Base-by-base conservation (phyloP, 1,140 invertebrate genomes). In the Bombus breviceps region DNA sequence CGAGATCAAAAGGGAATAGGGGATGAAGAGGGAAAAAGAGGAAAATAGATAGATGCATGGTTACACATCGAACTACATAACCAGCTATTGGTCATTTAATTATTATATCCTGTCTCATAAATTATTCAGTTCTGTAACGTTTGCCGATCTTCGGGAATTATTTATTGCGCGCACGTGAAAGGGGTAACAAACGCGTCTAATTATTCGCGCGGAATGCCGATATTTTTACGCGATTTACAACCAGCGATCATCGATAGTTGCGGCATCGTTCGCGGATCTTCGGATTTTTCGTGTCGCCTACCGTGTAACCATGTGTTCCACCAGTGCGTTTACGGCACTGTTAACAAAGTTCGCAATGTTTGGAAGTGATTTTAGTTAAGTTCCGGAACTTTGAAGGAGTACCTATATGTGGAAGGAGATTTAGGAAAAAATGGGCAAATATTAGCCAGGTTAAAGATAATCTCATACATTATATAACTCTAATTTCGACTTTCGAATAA, bases 1-100 rank as follows among this genome's bases (percentile, higher is more conserved):
- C 37, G 34, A 28, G 34, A 25, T 5, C 12, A 22, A 53, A 53
- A 53, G 18, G 6, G 18, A 53, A 53, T 53, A 53, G 37, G 37
- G 37, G 18, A n/a, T 43, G 5, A 39, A 32, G 6, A 15, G 28
- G 8, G 6, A 22, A 1, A 8, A 10, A 25, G 73, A 13, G 41
- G 28, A 3, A 34, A 9, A 25, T 22, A 37, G n/a, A 9, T 22
- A 37, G 28, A 18, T 4, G 8, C 41, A 59, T n/a, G 53, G 39
- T 74, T 34, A 34, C n/a, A 28, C 81, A 59, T 82, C 81, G 59
- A 75, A 82, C 81, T 82, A 43, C 81, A 64, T 83, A 68, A 77
- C 74, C 71, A 83, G 59, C 64, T 66, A 83, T 83, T 77, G 81
- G 59, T 77, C 81, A 83, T 83, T 83, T 83, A 77, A 83, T 83